A percentile compares a stretch with the other conserved stretches of the same genome.
These are phyloP conservation scores for Sarcophaga subvicina DNA, from an alignment of 2,888 invertebrate genomes.

Conservation along the genomic window DNA sequence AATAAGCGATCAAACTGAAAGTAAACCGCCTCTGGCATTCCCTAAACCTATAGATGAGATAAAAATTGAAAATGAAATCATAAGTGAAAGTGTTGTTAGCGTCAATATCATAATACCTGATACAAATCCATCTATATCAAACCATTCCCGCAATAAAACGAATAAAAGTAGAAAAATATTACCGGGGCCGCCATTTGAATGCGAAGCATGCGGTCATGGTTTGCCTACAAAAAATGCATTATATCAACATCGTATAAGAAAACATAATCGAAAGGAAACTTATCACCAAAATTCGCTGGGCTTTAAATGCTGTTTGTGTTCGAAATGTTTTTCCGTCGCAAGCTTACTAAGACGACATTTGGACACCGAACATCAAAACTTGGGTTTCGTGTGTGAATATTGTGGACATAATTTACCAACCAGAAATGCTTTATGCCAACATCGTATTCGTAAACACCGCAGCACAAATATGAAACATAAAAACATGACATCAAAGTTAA, in stretches of 20 bases:
- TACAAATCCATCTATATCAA: neutral
- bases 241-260: conserved; percentile 63
- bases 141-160: neutral
- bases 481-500: neutral
- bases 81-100: conserved; percentile 17
- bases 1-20: no score
- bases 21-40: neutral
- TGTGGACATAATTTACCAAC: conserved; percentile 43
- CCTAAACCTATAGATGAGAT: neutral
- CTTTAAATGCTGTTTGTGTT: conserved; percentile 19
- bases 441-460: conserved; percentile 69
- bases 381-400: conserved; percentile 31
- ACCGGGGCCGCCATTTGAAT: conserved; percentile 43
- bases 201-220: conserved; percentile 66
- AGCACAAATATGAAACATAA: neutral
- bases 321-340: neutral
- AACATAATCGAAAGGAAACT: conserved; percentile 29
- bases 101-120: neutral
- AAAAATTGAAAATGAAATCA: conserved; percentile 36
- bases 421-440: conserved; percentile 45
- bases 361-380: conserved; percentile 1
- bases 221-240: conserved; percentile 61
- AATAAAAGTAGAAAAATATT: neutral
- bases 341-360: conserved; percentile 3
- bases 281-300: neutral